Evolutionary conservation across 2,888 invertebrate genomes (phyloP).

Genomic region (Zygaena filipendulae): DNA sequence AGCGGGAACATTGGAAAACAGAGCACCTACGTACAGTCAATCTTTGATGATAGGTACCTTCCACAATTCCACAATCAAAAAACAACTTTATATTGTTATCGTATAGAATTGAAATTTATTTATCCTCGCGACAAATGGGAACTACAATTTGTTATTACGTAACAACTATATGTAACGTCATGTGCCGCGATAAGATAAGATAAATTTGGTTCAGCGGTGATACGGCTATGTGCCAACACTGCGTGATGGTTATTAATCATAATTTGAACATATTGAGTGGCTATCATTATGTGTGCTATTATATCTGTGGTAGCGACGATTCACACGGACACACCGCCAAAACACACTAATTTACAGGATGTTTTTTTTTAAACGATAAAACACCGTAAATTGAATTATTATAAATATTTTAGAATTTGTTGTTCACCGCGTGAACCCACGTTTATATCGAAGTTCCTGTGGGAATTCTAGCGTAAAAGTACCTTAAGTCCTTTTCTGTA

Average conservation of each 20-base stretch:
- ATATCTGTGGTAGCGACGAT: conserved; percentile 39
- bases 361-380: too few relatives aligned
- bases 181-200: conserved; percentile 10
- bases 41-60: too few relatives aligned
- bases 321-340: conserved; percentile 27
- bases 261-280: conserved; percentile 58
- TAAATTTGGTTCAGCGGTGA: conserved; percentile 9
- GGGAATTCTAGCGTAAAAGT: too few relatives aligned
- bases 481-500: too few relatives aligned
- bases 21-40: conserved; percentile 5
- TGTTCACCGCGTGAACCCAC: too few relatives aligned
- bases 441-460: too few relatives aligned
- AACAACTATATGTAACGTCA: conserved; percentile 3
- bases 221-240: conserved; percentile 21
- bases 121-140: too few relatives aligned
- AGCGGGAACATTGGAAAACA: conserved; percentile 22
- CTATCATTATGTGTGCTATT: conserved; percentile 36
- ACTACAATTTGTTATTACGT: conserved; percentile 7
- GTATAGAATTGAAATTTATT: too few relatives aligned
- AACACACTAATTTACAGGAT: conserved; percentile 23
- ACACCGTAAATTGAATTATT: too few relatives aligned
- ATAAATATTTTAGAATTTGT: too few relatives aligned
- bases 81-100: too few relatives aligned
- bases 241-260: conserved; percentile 42
- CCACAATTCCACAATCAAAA: too few relatives aligned